Percentiles rank a stretch among this genome's conserved stretches.
These are phyloP conservation scores for Cottus gobio DNA, from an alignment of 2,113 vertebrate species.

Conservation along the genomic window DNA sequence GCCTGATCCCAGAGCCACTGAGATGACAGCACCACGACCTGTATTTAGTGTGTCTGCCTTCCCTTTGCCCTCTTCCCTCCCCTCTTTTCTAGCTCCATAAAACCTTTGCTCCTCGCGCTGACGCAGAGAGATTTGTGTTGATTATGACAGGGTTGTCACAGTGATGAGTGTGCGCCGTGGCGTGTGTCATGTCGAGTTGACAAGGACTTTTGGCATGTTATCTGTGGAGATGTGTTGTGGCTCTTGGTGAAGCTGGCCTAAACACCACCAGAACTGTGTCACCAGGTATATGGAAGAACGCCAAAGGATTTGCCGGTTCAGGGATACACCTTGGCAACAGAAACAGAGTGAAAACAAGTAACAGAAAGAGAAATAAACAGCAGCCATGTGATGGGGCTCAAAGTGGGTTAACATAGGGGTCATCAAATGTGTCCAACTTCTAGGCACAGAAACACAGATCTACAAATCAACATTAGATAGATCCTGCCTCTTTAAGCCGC, in stretches of 20 bases:
- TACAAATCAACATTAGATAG: conserved; percentile 76
- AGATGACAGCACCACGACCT: conserved; percentile 64
- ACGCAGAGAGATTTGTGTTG: conserved; percentile 79
- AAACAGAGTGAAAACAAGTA: neutral
- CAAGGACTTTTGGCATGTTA: conserved; percentile 59
- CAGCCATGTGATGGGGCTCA: conserved; percentile 4
- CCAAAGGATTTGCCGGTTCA: conserved; percentile 72
- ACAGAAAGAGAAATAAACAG: neutral
- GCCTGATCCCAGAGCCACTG: conserved; percentile 53
- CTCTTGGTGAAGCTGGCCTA: conserved; percentile 43
- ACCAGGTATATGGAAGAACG: conserved; percentile 67
- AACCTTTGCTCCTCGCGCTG: conserved; percentile 80
- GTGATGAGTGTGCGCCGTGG: conserved; percentile 73
- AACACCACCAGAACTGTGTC: conserved; percentile 68
- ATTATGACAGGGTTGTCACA: conserved; percentile 80
- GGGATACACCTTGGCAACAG: conserved; percentile 47
- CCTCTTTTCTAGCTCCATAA: conserved; percentile 64
- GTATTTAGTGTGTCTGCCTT: conserved; percentile 70
- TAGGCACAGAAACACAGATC: conserved; percentile 65
- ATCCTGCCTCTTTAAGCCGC: conserved; percentile 86
- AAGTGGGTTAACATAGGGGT: conserved; percentile 39
- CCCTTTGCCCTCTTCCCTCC: conserved; percentile 42
- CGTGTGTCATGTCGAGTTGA: conserved; percentile 75
- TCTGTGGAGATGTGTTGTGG: conserved; percentile 55
- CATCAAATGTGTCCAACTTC: conserved; percentile 55